These are phyloP conservation scores for Pseudochromis fuscus DNA, from an alignment of 2,797 vertebrate genomes.

Conservation along the genomic window DNA sequence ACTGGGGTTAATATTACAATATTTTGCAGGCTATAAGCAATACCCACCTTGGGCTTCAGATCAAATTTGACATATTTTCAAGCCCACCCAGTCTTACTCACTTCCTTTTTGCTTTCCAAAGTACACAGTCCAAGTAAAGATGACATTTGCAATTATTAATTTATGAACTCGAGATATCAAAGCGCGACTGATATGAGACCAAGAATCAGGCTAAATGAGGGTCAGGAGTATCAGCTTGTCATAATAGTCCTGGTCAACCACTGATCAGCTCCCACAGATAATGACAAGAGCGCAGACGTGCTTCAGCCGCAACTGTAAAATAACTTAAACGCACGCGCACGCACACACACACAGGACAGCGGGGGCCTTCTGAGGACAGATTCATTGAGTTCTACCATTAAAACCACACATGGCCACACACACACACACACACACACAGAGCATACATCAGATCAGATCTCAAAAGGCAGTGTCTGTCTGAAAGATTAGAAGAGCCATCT, in stretches of 20 bases:
- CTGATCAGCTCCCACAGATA: slow-evolving; percentile 34
- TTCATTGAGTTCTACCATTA: slow-evolving; percentile 52
- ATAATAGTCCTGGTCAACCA: slow-evolving; percentile 37
- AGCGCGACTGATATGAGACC: slow-evolving; percentile 9
- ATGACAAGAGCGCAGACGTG: slow-evolving; percentile 8
- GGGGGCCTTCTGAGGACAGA: slow-evolving; percentile 50
- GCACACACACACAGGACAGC: slow-evolving; percentile 27
- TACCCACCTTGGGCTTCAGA: too few relatives aligned
- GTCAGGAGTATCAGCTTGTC: slow-evolving; percentile 35
- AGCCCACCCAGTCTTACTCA: neutral
- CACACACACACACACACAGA: slow-evolving; percentile 30
- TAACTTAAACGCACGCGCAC: slow-evolving; percentile 14
- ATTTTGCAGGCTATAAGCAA: too few relatives aligned
- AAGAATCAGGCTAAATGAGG: slow-evolving; percentile 1
- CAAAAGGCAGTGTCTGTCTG: slow-evolving; percentile 77
- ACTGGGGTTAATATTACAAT: too few relatives aligned
- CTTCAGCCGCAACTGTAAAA: slow-evolving; percentile 36
- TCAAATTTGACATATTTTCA: neutral
- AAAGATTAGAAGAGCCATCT: slow-evolving; percentile 82
- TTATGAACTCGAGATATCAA: slow-evolving; percentile 10
- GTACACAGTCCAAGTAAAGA: slow-evolving; percentile 6
- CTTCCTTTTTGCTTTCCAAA: slow-evolving; percentile 13
- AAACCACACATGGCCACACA: slow-evolving; percentile 43
- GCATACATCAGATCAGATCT: slow-evolving; percentile 76
- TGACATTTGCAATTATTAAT: neutral